Base-by-base conservation (phyloP, 1,140 invertebrate genomes). In the Euwallacea similis region DNA sequence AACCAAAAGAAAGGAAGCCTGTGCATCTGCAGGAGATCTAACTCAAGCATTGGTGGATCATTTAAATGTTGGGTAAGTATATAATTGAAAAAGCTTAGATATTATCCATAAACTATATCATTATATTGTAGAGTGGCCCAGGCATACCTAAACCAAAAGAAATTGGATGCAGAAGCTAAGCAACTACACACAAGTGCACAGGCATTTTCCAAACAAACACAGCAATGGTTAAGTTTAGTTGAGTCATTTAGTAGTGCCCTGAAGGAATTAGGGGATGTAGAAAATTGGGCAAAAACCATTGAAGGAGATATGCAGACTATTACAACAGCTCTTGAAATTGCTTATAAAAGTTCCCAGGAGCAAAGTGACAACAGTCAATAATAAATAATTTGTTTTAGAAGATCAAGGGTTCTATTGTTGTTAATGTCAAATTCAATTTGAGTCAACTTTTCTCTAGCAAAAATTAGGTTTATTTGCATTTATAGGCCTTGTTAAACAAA, bases 191-290 rank as follows among this genome's bases (percentile, higher is more conserved):
- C 91, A 71, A 97, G 95, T 82, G 95, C 96, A 11, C 90, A 91
- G 15, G 94, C 95, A 79, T 98, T 99, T 85, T 90, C 95, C 0
- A 98, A 97, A 84, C 95, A 98, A 83, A 98, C 96, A 2, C 91
- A 96, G 75, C 95, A 97, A 76, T 99, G 97, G 97, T 81, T 99
- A 0, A 90, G 90, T 75, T 84, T 99, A 42, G 93, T 99, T 6
- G 96, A 99, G 81, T 93, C 92, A 68, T 98, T 99, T 77, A 98
- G 96, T 75, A 92, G 94, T 81, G 91, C 96, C 1, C 82, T 99
- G 0, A 99, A 99, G 87, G 97, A 99, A 87, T 89, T 99, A 58
- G 98, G 98, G 9, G 97, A 99, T 87, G 96, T 98, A 7, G 96
- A 99, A 82, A 98, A 98, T 83, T 99, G 97, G 97, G 94, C 97